A percentile compares a stretch with the other conserved stretches of the same genome.
phyloP scores from a whole-genome alignment of 2,888 invertebrate genomes.

The Malthinus seriepunctatus region DNA sequence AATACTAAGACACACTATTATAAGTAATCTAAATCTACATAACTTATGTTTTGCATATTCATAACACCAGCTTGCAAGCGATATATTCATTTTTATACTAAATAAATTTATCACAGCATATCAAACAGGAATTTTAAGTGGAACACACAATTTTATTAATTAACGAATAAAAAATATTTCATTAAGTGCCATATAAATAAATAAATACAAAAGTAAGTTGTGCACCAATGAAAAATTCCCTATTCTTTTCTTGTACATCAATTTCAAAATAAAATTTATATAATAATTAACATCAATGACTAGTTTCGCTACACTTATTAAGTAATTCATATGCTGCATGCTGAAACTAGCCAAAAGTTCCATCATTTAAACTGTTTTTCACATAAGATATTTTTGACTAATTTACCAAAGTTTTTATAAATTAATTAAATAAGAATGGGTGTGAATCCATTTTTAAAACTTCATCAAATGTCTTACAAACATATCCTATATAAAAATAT shows the following conservation, averaged over 20 bases:
- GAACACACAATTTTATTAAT: conserved; percentile 25
- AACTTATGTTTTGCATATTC: conserved; percentile 15
- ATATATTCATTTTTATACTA: conserved; percentile 23
- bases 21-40: conserved; percentile 15
- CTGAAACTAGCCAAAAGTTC: too few relatives aligned
- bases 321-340: background rate
- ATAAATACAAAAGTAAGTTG: conserved; percentile 18
- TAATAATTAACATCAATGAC: conserved; percentile 1
- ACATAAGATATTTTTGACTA: too few relatives aligned
- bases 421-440: background rate
- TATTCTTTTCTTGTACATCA: background rate
- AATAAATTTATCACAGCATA: conserved; percentile 34
- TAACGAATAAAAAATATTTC: conserved; percentile 8
- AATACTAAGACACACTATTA: too few relatives aligned
- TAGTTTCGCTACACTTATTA: too few relatives aligned
- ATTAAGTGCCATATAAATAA: conserved; percentile 5
- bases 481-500: conserved; percentile 9
- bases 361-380: too few relatives aligned
- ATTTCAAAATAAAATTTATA: conserved; percentile 1
- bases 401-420: background rate
- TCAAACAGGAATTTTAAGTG: conserved; percentile 31
- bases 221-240: conserved; percentile 20
- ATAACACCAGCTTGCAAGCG: conserved; percentile 20
- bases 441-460: conserved; percentile 1
- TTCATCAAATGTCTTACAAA: background rate